Base-by-base conservation (phyloP, 2,888 invertebrate species). In the Drosophila emarginata region DNA sequence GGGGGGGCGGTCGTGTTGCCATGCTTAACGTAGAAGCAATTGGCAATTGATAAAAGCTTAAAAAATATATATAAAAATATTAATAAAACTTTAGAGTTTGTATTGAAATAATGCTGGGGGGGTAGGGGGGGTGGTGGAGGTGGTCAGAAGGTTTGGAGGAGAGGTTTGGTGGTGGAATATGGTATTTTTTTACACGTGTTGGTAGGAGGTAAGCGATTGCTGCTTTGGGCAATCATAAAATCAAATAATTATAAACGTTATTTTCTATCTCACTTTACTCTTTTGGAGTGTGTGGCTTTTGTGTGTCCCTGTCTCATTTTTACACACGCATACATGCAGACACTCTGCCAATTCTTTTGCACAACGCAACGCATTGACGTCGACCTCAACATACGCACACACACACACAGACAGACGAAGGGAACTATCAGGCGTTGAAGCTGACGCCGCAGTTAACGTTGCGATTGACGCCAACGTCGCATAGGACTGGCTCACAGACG, bases 231-330 rank as follows among this genome's bases (percentile, higher is more conserved):
- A 50, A 60, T 61, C 72, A 70, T 76, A 70, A 66, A 77, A 78
- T 80, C 75, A 84, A 80, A 80, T 70, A 73, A 79, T 71, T 72
- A 77, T 69, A 77, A 77, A 76, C 76, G 21, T 45, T 45, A 21
- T 45, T 21, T 45, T 11, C 21, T 21, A 1, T 45, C 18, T 45
- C 45, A 14, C 45, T 45, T 11, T 21, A 32, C 1, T 7, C 32
- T 32, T 32, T 32, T 0, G 9, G 9, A 7, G 9, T 9, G 18
- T 45, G 15, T 45, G 7, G 2, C 18, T 18, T 11, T 45, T 21
- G 23, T 23, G 2, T 45, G 14, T 11, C 12, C 21, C 45, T 9
- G 18, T 12, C 45, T 45, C 45, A n/a, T 6, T 6, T 9, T 11
- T 11, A 28, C 36, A 9, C 37, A 4, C 37, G 11, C 9, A 32